Evolutionary conservation across 2,888 invertebrate genomes (phyloP).

Genomic region (Andrena trimmerana): DNA sequence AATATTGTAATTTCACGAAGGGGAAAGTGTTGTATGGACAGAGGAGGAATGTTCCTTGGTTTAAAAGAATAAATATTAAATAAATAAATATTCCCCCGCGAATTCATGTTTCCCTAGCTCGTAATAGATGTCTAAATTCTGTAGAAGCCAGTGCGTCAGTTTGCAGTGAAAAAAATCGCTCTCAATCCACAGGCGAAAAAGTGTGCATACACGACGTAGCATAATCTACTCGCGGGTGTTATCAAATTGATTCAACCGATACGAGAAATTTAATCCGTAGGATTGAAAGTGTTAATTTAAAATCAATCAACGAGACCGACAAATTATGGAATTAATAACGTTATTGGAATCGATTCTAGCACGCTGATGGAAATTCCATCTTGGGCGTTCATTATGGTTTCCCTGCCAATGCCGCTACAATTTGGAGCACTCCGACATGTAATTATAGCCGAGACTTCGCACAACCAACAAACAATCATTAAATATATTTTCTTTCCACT

Average conservation of each 20-base stretch:
- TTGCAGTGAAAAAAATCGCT: background rate
- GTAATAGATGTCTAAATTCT: no score
- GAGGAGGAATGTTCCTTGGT: no score
- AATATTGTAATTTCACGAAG: no score
- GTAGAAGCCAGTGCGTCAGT: no score
- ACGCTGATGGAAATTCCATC: background rate
- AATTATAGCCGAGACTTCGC: no score
- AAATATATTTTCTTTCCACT: no score
- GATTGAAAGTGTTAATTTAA: slow-evolving; percentile 26
- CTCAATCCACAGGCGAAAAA: background rate
- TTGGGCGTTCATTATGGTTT: background rate
- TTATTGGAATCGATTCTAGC: slow-evolving; percentile 3
- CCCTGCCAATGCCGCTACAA: background rate
- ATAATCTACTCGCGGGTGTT: slow-evolving; percentile 2
- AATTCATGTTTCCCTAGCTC: no score
- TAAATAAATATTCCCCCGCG: no score
- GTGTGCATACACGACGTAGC: background rate
- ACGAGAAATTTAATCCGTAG: slow-evolving; percentile 6
- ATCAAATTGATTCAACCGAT: slow-evolving; percentile 1
- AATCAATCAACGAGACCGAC: slow-evolving; percentile 16
- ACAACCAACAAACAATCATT: no score
- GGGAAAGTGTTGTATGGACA: no score
- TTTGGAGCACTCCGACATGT: background rate
- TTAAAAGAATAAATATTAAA: no score
- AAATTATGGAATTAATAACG: slow-evolving; percentile 25